Evolutionary conservation across 2,888 invertebrate species (phyloP).

Genomic region (Sphecodes monilicornis): DNA sequence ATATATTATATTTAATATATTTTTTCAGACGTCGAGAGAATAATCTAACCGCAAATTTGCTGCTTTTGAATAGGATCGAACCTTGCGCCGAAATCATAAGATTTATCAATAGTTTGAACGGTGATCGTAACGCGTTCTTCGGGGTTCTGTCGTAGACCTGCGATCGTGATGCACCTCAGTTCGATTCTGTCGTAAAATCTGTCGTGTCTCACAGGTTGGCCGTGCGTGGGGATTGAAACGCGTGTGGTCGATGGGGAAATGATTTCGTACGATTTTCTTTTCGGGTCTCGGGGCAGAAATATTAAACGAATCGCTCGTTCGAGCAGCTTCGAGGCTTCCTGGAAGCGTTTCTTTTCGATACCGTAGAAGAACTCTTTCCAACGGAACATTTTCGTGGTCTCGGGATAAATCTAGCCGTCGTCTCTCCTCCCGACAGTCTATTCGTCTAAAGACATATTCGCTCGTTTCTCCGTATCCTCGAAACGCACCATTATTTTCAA

Average conservation of each 20-base stretch:
- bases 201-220: background rate
- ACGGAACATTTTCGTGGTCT: background rate
- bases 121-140: background rate
- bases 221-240: background rate
- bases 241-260: background rate
- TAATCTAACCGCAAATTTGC: no score
- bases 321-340: background rate
- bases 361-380: background rate
- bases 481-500: background rate
- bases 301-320: background rate
- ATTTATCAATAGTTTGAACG: no score
- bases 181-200: background rate
- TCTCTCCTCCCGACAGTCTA: background rate
- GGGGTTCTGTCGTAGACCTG: background rate
- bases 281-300: background rate
- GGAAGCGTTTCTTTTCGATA: background rate
- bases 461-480: background rate
- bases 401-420: background rate
- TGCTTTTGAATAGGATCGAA: no score
- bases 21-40: no score
- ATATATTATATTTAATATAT: no score
- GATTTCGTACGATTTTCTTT: constrained; percentile 8
- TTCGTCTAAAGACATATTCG: background rate
- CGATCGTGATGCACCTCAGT: background rate
- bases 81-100: no score